A percentile compares a stretch with the other conserved stretches of the same genome.
Evolutionary conservation across 2,888 invertebrate genomes (phyloP).

Genomic region (Exephanes ischioxanthus): DNA sequence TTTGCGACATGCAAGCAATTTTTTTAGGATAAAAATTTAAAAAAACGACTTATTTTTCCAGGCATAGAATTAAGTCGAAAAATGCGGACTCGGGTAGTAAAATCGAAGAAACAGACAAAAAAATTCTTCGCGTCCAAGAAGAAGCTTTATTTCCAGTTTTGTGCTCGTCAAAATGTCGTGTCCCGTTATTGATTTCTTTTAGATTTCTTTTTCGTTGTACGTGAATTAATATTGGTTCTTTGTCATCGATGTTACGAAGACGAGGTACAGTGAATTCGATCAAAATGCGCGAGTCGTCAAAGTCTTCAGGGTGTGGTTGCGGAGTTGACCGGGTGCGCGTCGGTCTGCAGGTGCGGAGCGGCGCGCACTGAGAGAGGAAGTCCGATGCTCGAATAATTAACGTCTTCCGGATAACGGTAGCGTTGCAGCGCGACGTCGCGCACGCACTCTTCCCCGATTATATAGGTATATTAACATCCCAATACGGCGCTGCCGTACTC

Average conservation of each 20-base stretch:
- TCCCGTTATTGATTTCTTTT: not conserved
- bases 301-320: conserved; percentile 50
- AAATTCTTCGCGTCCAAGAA: not conserved
- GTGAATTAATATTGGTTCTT: not conserved
- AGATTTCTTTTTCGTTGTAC: not conserved
- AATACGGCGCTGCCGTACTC: conserved; percentile 41
- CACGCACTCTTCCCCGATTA: conserved; percentile 22
- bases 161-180: too few species aligned
- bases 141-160: too few species aligned
- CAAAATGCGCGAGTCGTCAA: not conserved
- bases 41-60: too few species aligned
- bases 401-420: conserved; percentile 83
- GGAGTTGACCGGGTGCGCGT: not conserved
- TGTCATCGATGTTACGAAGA: not conserved
- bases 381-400: conserved; percentile 75
- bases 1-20: too few species aligned
- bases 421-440: conserved; percentile 68
- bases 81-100: too few species aligned
- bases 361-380: conserved; percentile 68
- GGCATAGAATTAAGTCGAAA: too few species aligned
- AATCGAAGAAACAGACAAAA: too few species aligned
- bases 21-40: too few species aligned
- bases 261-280: conserved; percentile 9
- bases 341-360: conserved; percentile 59
- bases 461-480: conserved; percentile 10